phyloP scores from a whole-genome alignment of 2,113 vertebrate species.

The Neotoma lepida region DNA sequence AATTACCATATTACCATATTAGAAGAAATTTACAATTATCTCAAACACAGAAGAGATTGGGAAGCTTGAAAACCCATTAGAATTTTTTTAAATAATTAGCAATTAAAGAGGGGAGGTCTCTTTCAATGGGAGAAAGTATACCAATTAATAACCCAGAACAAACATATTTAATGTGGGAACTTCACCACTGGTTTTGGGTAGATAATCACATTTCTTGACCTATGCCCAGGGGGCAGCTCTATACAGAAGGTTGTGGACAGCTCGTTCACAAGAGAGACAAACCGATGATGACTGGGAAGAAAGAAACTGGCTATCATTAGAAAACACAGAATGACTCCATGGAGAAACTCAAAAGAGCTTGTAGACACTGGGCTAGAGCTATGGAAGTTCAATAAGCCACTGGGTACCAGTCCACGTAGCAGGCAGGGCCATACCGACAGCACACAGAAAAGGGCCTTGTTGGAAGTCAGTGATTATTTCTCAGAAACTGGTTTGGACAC shows the following conservation, averaged over 20 bases:
- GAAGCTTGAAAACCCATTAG: background rate
- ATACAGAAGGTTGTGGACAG: background rate
- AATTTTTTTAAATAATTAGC: background rate
- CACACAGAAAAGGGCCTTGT: background rate
- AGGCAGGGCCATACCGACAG: background rate
- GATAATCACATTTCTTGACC: background rate
- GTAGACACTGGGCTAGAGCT: background rate
- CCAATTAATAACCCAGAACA: background rate
- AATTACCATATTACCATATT: background rate
- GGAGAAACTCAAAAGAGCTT: background rate
- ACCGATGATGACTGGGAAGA: background rate
- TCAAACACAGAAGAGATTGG: background rate
- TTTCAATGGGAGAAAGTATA: background rate
- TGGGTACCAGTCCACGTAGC: fast-evolving
- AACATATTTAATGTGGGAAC: background rate
- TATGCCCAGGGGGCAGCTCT: no score
- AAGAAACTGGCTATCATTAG: background rate
- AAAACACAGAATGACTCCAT: background rate
- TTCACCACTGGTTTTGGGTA: background rate
- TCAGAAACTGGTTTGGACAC: background rate
- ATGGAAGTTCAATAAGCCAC: background rate
- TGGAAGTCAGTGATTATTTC: background rate
- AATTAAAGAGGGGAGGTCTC: background rate
- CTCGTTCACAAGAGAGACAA: background rate
- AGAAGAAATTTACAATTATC: background rate